These are phyloP conservation scores for Drosophila simulans DNA, from an alignment of 1,140 invertebrate genomes.

Conservation along the genomic window DNA sequence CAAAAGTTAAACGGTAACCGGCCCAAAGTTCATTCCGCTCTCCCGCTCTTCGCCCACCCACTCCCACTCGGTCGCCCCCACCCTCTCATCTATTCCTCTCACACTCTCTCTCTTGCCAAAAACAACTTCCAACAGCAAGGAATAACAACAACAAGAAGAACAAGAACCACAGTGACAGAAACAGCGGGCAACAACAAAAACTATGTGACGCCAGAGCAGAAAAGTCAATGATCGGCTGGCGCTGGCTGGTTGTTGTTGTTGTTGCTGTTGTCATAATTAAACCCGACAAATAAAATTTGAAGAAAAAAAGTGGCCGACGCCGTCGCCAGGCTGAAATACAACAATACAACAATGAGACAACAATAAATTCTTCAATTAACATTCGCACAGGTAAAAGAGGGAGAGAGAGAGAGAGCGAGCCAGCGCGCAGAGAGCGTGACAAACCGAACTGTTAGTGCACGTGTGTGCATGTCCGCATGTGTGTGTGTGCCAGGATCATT, in stretches of 20 bases:
- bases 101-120: background rate
- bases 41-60: conserved; percentile 2
- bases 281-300: conserved; percentile 82
- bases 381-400: conserved; percentile 74
- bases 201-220: conserved; percentile 50
- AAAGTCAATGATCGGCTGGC: conserved; percentile 74
- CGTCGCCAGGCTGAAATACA: conserved; percentile 69
- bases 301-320: conserved; percentile 53
- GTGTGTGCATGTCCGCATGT: conserved; percentile 1
- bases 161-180: conserved; percentile 21
- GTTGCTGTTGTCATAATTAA: conserved; percentile 74
- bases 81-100: background rate
- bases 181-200: conserved; percentile 30
- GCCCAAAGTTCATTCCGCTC: conserved; percentile 26
- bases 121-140: conserved; percentile 6
- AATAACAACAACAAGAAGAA: conserved; percentile 13
- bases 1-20: conserved; percentile 30
- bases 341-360: conserved; percentile 80
- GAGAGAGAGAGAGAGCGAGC: conserved; percentile 47
- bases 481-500: conserved; percentile 70
- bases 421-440: conserved; percentile 39
- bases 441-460: conserved; percentile 4
- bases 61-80: background rate
- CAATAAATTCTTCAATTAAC: conserved; percentile 83
- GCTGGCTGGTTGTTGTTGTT: conserved; percentile 42